Conservation (phyloP, 2,113 vertebrate species). For the Ploceus nigricollis region DNA sequence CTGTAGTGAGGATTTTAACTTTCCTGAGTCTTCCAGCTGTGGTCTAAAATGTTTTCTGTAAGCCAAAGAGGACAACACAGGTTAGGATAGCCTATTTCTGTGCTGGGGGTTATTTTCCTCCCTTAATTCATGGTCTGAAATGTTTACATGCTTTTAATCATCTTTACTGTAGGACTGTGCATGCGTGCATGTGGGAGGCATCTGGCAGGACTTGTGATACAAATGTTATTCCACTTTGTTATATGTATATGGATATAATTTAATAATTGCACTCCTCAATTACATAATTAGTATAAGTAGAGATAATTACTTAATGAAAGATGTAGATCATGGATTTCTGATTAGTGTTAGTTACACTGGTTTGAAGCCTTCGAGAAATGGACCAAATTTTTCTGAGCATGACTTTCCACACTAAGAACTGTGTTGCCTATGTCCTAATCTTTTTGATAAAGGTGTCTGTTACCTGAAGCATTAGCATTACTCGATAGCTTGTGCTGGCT, state of each 20-base stretch:
- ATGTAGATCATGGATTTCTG: not conserved
- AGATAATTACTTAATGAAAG: constrained; percentile 28
- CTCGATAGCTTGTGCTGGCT: not conserved
- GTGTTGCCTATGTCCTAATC: not conserved
- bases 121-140: not conserved
- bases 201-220: not conserved
- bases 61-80: not conserved
- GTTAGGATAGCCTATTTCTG: not conserved
- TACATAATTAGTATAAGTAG: constrained; percentile 57
- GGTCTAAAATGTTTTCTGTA: not conserved
- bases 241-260: constrained; percentile 44
- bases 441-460: not conserved
- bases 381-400: not conserved
- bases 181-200: not conserved
- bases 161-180: not conserved
- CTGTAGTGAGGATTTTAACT: not conserved
- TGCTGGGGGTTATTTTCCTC: not conserved
- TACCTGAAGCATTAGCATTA: not conserved
- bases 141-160: not conserved
- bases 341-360: not conserved
- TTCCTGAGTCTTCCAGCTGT: not conserved
- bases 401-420: not conserved
- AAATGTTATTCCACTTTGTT: constrained; percentile 48
- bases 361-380: not conserved
- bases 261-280: constrained; percentile 60